These are phyloP conservation scores for Sparus aurata DNA, from an alignment of 2,797 vertebrate species.

Conservation along the genomic window DNA sequence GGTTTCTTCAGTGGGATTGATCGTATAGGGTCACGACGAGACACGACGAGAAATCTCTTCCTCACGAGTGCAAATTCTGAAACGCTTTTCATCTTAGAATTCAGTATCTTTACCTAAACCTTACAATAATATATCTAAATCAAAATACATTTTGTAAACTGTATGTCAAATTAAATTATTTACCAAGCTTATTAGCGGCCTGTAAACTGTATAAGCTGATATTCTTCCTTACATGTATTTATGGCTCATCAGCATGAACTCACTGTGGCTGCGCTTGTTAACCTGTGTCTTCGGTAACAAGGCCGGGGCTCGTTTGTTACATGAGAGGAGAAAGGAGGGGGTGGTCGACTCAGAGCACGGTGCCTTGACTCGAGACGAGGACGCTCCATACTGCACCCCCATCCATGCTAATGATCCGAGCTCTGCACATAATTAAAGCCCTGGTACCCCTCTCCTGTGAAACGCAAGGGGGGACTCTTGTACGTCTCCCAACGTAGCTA, in stretches of 20 bases:
- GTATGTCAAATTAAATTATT: slow-evolving; percentile 10
- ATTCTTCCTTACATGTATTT: slow-evolving; percentile 50
- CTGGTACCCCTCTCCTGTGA: slow-evolving; percentile 75
- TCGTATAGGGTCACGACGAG: slow-evolving; percentile 48
- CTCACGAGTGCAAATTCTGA: slow-evolving; percentile 1
- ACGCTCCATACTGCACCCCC: slow-evolving; percentile 61
- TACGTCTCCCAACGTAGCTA: slow-evolving; percentile 83
- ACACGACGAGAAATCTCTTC: slow-evolving; percentile 33
- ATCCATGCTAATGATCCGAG: slow-evolving; percentile 83
- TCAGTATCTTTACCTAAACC: background rate
- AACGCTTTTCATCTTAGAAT: background rate
- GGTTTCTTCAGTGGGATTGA: slow-evolving; percentile 59
- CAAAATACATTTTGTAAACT: background rate
- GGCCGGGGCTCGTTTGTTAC: slow-evolving; percentile 78
- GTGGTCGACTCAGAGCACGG: slow-evolving; percentile 68
- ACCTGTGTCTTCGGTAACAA: slow-evolving; percentile 80
- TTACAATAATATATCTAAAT: slow-evolving; percentile 6
- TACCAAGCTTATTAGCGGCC: background rate
- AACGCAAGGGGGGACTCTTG: slow-evolving; percentile 75
- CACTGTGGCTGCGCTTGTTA: slow-evolving; percentile 68
- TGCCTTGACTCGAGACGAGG: slow-evolving; percentile 78
- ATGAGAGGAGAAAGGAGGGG: slow-evolving; percentile 75
- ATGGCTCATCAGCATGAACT: slow-evolving; percentile 67
- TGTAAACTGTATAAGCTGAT: slow-evolving; percentile 17
- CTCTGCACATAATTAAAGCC: slow-evolving; percentile 84